phyloP scores from a whole-genome alignment of 1,140 invertebrate species.

The Akabosia matsudoensis region DNA sequence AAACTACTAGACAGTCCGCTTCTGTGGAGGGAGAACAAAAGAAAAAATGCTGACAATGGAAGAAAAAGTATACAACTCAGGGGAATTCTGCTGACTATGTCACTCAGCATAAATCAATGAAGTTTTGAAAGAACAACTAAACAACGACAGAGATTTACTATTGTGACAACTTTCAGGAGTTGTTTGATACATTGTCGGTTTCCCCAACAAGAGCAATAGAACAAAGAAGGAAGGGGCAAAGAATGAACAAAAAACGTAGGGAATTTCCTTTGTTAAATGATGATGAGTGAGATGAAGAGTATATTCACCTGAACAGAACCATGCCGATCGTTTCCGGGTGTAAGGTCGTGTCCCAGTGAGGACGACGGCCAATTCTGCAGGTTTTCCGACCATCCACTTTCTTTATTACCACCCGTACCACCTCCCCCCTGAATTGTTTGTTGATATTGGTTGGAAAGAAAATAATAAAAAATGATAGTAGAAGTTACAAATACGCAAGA shows the following conservation, averaged over 20 bases:
- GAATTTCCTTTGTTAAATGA: too few species aligned
- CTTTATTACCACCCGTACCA: conserved; percentile 58
- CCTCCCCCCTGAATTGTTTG: conserved; percentile 39
- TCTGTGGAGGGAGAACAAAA: background rate
- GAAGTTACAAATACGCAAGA: background rate
- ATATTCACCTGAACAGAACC: conserved; percentile 84
- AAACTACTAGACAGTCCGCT: background rate
- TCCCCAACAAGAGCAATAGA: too few species aligned
- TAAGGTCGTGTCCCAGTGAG: conserved; percentile 65
- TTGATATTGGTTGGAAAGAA: background rate
- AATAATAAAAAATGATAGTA: conserved; percentile 1
- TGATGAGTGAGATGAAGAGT: conserved; percentile 13
- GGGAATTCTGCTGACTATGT: conserved; percentile 5
- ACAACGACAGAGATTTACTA: too few species aligned
- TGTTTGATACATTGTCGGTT: too few species aligned
- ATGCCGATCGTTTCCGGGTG: conserved; percentile 81
- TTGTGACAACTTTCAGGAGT: too few species aligned
- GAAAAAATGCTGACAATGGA: conserved; percentile 1
- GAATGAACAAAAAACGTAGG: too few species aligned
- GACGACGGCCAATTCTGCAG: conserved; percentile 54
- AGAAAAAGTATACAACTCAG: background rate
- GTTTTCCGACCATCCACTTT: conserved; percentile 60
- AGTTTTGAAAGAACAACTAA: too few species aligned
- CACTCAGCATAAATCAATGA: too few species aligned
- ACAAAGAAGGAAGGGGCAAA: too few species aligned